Percentiles rank a stretch among this genome's conserved stretches.
phyloP scores from a whole-genome alignment of 2,797 vertebrate genomes.

The Pyrrhura leucotis region DNA sequence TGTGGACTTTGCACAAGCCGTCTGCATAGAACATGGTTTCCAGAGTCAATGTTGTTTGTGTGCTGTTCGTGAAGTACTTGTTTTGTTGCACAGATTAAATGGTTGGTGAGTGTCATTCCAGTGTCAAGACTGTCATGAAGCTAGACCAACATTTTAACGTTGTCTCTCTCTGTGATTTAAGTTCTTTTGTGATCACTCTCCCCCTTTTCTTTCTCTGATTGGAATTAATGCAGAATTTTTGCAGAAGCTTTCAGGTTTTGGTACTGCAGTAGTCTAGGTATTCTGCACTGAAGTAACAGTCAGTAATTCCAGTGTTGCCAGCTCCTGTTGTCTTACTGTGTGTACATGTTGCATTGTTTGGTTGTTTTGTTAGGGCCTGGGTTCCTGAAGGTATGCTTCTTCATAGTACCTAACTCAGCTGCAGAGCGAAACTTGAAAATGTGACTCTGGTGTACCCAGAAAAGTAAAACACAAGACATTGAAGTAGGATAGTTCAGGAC shows the following conservation, averaged over 20 bases:
- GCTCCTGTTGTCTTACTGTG: background rate
- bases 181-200: background rate
- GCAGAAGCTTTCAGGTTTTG: background rate
- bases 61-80: slow-evolving; percentile 35
- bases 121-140: slow-evolving; percentile 16
- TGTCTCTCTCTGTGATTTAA: slow-evolving; percentile 33
- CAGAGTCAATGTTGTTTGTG: slow-evolving; percentile 29
- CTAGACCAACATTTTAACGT: slow-evolving; percentile 19
- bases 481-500: background rate
- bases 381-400: background rate
- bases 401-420: background rate
- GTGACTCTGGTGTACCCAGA: background rate
- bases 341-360: background rate
- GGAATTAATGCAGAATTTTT: slow-evolving; percentile 2
- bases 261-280: slow-evolving; percentile 6
- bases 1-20: slow-evolving; percentile 44
- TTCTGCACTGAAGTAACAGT: background rate
- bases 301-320: background rate
- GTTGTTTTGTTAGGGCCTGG: background rate
- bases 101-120: slow-evolving; percentile 50
- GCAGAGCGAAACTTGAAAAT: background rate
- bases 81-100: slow-evolving; percentile 8
- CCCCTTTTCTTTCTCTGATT: background rate
- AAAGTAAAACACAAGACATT: background rate
- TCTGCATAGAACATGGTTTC: slow-evolving; percentile 31